These are phyloP conservation scores for Athetis lepigone DNA, from an alignment of 2,888 invertebrate species.

Conservation along the genomic window DNA sequence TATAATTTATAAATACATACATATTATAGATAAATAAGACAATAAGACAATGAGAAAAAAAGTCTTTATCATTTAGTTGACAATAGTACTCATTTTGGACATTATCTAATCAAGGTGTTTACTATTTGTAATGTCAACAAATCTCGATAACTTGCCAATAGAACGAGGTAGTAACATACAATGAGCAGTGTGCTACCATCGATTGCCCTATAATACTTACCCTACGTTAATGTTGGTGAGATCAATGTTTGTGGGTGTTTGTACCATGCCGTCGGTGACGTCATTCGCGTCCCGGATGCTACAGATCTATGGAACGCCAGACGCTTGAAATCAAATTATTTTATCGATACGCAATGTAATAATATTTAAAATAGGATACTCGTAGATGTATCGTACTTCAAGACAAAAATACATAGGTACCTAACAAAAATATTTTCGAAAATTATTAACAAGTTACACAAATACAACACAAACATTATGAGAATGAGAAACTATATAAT, in stretches of 20 bases:
- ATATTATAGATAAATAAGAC: too few species aligned
- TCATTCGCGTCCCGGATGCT: slow-evolving; percentile 67
- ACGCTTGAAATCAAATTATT: slow-evolving; percentile 58
- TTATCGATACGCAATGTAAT: slow-evolving; percentile 30
- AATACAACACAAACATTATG: too few species aligned
- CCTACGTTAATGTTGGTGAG: slow-evolving; percentile 33
- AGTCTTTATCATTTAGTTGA: background rate
- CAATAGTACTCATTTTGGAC: slow-evolving; percentile 27
- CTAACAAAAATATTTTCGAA: background rate
- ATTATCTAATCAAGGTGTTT: slow-evolving; percentile 68
- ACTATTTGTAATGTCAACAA: slow-evolving; percentile 68
- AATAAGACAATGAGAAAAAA: too few species aligned
- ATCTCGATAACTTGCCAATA: slow-evolving; percentile 67
- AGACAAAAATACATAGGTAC: background rate
- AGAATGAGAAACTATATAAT: background rate
- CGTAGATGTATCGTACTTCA: background rate
- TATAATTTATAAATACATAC: too few species aligned
- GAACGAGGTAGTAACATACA: slow-evolving; percentile 47
- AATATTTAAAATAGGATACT: slow-evolving; percentile 11
- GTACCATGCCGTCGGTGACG: slow-evolving; percentile 59
- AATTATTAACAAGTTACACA: background rate
- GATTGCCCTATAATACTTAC: slow-evolving; percentile 33
- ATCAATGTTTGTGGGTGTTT: slow-evolving; percentile 53
- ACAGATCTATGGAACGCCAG: slow-evolving; percentile 59
- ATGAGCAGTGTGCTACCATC: slow-evolving; percentile 52